These are phyloP conservation scores for Limenitis arthemis DNA, from an alignment of 2,888 invertebrate genomes.

Conservation along the genomic window DNA sequence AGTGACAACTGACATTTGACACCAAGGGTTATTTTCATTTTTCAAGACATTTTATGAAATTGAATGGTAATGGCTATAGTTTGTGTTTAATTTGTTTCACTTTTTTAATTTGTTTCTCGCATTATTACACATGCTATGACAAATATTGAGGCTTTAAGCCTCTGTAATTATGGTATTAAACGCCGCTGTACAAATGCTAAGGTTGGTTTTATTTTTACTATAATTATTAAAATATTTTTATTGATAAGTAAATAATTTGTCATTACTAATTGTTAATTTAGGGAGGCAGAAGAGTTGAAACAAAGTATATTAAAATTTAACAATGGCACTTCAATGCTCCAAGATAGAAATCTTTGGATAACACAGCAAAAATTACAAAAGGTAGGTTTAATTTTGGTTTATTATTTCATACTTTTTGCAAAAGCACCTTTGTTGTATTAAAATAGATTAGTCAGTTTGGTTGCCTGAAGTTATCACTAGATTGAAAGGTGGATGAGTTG, in stretches of 20 bases:
- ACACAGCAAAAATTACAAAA: slow-evolving; percentile 64
- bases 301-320: slow-evolving; percentile 76
- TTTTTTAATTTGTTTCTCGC: slow-evolving; percentile 2
- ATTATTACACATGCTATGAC: slow-evolving; percentile 62
- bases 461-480: too few species aligned
- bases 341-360: slow-evolving; percentile 58
- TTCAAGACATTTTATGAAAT: slow-evolving; percentile 6
- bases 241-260: too few species aligned
- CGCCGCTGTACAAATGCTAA: slow-evolving; percentile 82
- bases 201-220: slow-evolving; percentile 56
- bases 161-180: slow-evolving; percentile 79
- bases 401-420: neutral
- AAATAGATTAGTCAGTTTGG: too few species aligned
- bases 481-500: too few species aligned
- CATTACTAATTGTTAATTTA: slow-evolving; percentile 32
- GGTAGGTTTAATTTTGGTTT: slow-evolving; percentile 32
- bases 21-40: too few species aligned
- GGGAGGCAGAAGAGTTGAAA: slow-evolving; percentile 83
- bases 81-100: slow-evolving; percentile 36
- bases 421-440: too few species aligned
- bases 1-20: slow-evolving; percentile 4
- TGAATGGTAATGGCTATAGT: slow-evolving; percentile 58
- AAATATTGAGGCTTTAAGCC: slow-evolving; percentile 62
- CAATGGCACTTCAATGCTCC: slow-evolving; percentile 66
- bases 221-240: too few species aligned